Evolutionary conservation across 2,797 vertebrate genomes (phyloP).

Genomic region (Gymnoscopelus microlampas): DNA sequence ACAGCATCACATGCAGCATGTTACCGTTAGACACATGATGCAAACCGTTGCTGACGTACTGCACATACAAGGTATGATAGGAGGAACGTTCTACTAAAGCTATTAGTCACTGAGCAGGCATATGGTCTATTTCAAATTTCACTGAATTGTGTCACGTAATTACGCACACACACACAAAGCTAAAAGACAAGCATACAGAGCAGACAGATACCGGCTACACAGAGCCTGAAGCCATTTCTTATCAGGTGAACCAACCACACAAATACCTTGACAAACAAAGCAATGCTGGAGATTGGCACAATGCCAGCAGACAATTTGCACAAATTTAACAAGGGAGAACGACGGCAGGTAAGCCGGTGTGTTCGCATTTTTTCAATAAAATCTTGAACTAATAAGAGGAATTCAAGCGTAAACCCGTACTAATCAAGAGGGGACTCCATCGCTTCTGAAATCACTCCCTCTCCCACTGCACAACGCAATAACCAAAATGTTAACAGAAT

Average conservation of each 20-base stretch:
- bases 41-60: conserved; percentile 20
- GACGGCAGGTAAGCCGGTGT: conserved; percentile 22
- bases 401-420: conserved; percentile 18
- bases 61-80: conserved; percentile 14
- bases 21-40: conserved; percentile 23
- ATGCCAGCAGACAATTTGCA: conserved; percentile 39
- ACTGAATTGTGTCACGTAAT: neutral
- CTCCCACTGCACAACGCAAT: too few relatives aligned
- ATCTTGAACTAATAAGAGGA: conserved; percentile 27
- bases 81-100: conserved; percentile 26
- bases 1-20: conserved; percentile 42
- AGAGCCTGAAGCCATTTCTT: conserved; percentile 30
- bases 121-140: neutral
- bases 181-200: neutral
- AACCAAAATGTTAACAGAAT: too few relatives aligned
- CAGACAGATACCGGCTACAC: conserved; percentile 30
- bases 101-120: neutral
- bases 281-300: conserved; percentile 36
- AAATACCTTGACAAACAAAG: conserved; percentile 56
- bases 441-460: conserved; percentile 24
- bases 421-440: conserved; percentile 29
- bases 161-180: neutral
- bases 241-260: conserved; percentile 57
- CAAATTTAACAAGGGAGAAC: conserved; percentile 28
- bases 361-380: neutral